phyloP scores from a whole-genome alignment of 2,113 vertebrate genomes.

The Phylloscopus trochilus region DNA sequence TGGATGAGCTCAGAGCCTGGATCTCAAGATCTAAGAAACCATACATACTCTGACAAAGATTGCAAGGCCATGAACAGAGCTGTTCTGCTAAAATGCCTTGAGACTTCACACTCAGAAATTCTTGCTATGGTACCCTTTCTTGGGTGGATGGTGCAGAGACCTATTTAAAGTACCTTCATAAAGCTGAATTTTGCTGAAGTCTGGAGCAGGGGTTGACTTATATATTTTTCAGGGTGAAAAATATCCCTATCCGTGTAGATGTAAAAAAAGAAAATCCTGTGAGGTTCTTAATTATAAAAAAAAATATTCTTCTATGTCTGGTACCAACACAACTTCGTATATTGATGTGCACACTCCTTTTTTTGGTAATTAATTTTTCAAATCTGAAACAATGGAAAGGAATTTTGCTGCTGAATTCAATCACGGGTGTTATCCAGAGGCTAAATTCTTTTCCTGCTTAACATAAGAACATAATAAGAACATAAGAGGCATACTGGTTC shows the following conservation, averaged over 20 bases:
- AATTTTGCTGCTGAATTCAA: slow-evolving; percentile 44
- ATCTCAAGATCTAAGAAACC: neutral
- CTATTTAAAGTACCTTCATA: neutral
- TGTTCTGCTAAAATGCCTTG: neutral
- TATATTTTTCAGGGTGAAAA: neutral
- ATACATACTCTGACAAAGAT: rapidly evolving
- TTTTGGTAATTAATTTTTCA: neutral
- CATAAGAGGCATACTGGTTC: slow-evolving; percentile 58
- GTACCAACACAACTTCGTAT: neutral
- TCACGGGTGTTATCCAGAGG: slow-evolving; percentile 49
- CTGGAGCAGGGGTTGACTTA: neutral
- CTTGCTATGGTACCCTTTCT: neutral
- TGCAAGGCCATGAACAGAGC: neutral
- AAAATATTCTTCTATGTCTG: neutral
- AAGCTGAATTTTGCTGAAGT: neutral
- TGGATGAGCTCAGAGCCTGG: neutral
- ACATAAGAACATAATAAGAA: slow-evolving; percentile 64
- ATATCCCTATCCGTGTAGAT: neutral
- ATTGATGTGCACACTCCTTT: neutral
- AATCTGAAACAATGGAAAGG: slow-evolving; percentile 17
- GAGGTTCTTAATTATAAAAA: neutral
- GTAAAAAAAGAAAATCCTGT: neutral
- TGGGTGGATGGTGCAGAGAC: neutral
- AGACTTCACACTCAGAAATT: neutral
- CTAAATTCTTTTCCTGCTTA: slow-evolving; percentile 66